These are phyloP conservation scores for Chymomyza fuscimana DNA, from an alignment of 2,888 invertebrate species.

Conservation along the genomic window DNA sequence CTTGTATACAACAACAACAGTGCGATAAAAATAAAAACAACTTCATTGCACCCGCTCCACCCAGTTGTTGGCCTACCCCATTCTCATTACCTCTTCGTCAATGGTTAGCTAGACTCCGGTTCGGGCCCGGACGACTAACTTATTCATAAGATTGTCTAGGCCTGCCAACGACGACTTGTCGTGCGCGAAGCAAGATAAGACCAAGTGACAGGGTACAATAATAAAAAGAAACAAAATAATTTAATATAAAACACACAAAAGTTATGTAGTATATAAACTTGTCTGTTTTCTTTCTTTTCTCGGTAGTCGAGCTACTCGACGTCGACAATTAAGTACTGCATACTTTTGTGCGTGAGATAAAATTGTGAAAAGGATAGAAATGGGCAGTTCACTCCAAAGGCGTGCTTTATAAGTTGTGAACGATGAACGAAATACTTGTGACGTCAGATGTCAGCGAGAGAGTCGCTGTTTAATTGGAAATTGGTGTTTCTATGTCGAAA, in stretches of 20 bases:
- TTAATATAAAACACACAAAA: slow-evolving; percentile 1
- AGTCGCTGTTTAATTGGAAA: no score
- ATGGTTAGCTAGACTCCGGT: background rate
- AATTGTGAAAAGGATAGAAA: background rate
- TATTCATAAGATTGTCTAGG: background rate
- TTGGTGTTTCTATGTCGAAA: no score
- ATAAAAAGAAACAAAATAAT: background rate
- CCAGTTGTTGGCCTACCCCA: background rate
- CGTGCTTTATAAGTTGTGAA: no score
- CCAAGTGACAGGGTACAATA: background rate
- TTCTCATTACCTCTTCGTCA: background rate
- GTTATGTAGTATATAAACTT: slow-evolving; percentile 15
- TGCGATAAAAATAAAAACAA: slow-evolving; percentile 23
- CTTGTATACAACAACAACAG: slow-evolving; percentile 9
- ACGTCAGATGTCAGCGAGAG: no score
- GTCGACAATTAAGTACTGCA: slow-evolving; percentile 37
- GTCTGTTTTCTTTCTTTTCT: background rate
- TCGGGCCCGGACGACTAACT: background rate
- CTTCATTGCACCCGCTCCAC: background rate
- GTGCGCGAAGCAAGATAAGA: background rate
- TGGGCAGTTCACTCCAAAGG: background rate
- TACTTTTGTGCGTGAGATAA: slow-evolving; percentile 39
- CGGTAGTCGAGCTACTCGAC: slow-evolving; percentile 15
- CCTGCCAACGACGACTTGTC: background rate
- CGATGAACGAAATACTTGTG: no score